Conservation (phyloP, 1,140 invertebrate genomes). For the Parapsyche elsis region DNA sequence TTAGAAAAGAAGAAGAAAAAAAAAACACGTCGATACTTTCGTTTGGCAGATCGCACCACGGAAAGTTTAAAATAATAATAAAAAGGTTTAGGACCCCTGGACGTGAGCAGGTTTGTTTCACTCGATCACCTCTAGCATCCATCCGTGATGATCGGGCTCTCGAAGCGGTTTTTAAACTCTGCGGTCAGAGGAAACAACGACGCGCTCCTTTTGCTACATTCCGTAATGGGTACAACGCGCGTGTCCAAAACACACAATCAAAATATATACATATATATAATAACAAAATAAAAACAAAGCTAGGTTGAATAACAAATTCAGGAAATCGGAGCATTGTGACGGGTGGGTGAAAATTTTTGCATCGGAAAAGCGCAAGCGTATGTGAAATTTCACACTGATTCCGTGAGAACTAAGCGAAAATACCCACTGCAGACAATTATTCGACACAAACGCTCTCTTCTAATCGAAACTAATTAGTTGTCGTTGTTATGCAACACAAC, state of each 20-base stretch:
- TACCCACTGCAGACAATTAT: no score
- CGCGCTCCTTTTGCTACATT: slow-evolving; percentile 16
- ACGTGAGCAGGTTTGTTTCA: slow-evolving; percentile 27
- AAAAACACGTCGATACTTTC: no score
- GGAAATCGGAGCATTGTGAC: no score
- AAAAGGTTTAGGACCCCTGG: not conserved
- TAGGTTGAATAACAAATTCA: no score
- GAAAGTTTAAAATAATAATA: not conserved
- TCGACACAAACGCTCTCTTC: no score
- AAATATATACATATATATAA: not conserved
- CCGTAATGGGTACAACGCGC: not conserved
- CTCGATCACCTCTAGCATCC: slow-evolving; percentile 33
- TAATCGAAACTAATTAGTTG: no score
- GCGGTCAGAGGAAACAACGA: slow-evolving; percentile 23
- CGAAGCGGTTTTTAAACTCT: slow-evolving; percentile 24
- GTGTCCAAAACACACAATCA: not conserved
- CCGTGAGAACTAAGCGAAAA: not conserved
- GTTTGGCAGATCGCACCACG: no score
- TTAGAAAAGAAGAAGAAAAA: no score
- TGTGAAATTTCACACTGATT: not conserved
- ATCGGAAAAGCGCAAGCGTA: no score
- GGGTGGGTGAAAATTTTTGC: no score
- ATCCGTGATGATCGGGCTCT: slow-evolving; percentile 32
- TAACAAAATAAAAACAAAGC: not conserved
- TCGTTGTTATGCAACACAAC: no score